phyloP scores from a whole-genome alignment of 1,140 invertebrate species.

The Ruditapes philippinarum region DNA sequence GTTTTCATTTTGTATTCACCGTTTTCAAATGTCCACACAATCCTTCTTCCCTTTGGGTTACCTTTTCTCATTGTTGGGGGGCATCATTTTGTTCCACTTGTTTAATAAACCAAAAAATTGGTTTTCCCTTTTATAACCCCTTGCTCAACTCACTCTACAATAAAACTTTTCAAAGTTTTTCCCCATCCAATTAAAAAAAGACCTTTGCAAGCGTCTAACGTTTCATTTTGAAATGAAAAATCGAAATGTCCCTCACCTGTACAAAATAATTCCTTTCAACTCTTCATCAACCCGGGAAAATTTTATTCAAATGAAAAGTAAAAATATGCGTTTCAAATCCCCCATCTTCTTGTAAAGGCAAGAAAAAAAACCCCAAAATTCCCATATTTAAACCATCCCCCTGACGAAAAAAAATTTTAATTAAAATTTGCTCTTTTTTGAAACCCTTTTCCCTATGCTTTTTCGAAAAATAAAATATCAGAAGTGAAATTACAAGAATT shows the following conservation, averaged over 20 bases:
- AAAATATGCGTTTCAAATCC: background rate
- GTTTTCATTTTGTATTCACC: background rate
- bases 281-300: background rate
- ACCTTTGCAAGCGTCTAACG: background rate
- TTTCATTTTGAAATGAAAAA: slow-evolving; percentile 5
- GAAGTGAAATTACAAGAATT: background rate
- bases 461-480: background rate
- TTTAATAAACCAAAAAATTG: slow-evolving; percentile 15
- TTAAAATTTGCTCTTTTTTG: background rate
- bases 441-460: too few species aligned
- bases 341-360: background rate
- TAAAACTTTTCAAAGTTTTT: background rate
- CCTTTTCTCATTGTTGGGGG: slow-evolving; percentile 25
- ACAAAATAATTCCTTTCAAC: background rate
- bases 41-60: background rate
- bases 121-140: background rate
- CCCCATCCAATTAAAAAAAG: background rate
- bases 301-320: background rate
- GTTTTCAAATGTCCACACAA: background rate
- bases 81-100: background rate
- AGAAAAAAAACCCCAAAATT: slow-evolving; percentile 11
- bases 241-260: slow-evolving; percentile 11
- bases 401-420: background rate
- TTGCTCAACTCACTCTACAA: slow-evolving; percentile 1
- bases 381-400: background rate